phyloP scores from a whole-genome alignment of 2,888 invertebrate genomes.

The Zelleria hepariella region DNA sequence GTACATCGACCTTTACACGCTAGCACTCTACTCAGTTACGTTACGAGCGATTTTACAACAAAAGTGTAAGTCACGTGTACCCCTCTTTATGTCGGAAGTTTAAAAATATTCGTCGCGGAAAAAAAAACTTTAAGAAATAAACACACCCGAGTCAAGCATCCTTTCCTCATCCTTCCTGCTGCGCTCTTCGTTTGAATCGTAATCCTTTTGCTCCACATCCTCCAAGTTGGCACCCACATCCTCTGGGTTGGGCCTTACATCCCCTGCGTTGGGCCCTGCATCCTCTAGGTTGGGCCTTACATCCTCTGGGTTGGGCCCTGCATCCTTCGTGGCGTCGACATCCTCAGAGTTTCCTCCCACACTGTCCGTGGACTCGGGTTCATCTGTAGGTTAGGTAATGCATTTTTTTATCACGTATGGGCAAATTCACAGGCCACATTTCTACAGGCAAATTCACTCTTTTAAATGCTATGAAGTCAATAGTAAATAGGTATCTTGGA shows the following conservation, averaged over 20 bases:
- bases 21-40: too few relatives aligned
- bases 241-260: neutral
- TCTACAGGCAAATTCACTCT: too few relatives aligned
- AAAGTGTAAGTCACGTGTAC: too few relatives aligned
- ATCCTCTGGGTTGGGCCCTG: slow-evolving; percentile 9
- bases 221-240: slow-evolving; percentile 8
- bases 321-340: neutral
- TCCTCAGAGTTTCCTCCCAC: slow-evolving; percentile 12
- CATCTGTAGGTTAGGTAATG: too few relatives aligned
- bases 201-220: slow-evolving; percentile 25
- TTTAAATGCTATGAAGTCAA: neutral
- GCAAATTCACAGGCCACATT: too few relatives aligned
- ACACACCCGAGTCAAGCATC: slow-evolving; percentile 48
- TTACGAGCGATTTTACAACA: too few relatives aligned
- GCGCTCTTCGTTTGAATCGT: slow-evolving; percentile 41
- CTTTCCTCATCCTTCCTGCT: slow-evolving; percentile 48
- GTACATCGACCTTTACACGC: too few relatives aligned
- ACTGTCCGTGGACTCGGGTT: too few relatives aligned
- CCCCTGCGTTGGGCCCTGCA: slow-evolving; percentile 8
- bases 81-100: too few relatives aligned
- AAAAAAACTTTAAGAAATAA: neutral
- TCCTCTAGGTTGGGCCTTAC: neutral
- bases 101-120: too few relatives aligned
- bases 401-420: too few relatives aligned
- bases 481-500: too few relatives aligned